Base-by-base conservation (phyloP, 2,113 vertebrate species). In the Scytalopus superciliaris region DNA sequence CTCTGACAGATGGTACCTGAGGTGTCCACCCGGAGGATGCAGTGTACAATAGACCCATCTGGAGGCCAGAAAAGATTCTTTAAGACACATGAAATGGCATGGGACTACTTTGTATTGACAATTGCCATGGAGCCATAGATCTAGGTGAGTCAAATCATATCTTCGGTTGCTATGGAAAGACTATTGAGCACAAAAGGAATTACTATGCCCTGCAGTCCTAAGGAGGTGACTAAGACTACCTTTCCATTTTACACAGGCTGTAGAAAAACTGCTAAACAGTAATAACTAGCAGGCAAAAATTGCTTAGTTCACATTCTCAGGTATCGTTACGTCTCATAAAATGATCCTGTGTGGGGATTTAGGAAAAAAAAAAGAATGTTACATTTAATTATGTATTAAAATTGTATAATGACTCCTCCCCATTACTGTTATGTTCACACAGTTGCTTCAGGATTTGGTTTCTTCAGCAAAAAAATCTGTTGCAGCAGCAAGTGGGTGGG, bases 1-100 rank as follows among this genome's bases (percentile, higher is more conserved):
- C 62, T 56, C 10, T 62, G 40, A 13, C 30, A 14, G 25, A 3
- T 0, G 0, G 52, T 42, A 57, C 18, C 31, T 2, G 4, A 69
- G 59, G 33, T 55, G 27, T 33, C 50, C 19, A 33, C 6, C 49
- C 44, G 28, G 35, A 75, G 33, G 17, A 21, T 45, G 25, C 7
- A 28, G 7, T 52, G 19, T 66, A 47, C 37, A 27, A 9, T 13
- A 67, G 50, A 56, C 23, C 37, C 52, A 62, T 47, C 19, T 49
- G 22, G 56, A 79, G 23, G 15, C 52, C 62, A 79, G 56, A 30
- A 7, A 28, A 67, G 27, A 39, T 47, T 53, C 18, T 12, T 1
- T 10, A 47, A 84, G 31, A 7, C 11, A 7, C 39, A 42, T 30
- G 22, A 60, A 84, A 74, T 60, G 10, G 6, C 37, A 42, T 25